A percentile compares a stretch with the other conserved stretches of the same genome.
phyloP scores from a whole-genome alignment of 2,797 vertebrate genomes.

The Clarias platycephalus region DNA sequence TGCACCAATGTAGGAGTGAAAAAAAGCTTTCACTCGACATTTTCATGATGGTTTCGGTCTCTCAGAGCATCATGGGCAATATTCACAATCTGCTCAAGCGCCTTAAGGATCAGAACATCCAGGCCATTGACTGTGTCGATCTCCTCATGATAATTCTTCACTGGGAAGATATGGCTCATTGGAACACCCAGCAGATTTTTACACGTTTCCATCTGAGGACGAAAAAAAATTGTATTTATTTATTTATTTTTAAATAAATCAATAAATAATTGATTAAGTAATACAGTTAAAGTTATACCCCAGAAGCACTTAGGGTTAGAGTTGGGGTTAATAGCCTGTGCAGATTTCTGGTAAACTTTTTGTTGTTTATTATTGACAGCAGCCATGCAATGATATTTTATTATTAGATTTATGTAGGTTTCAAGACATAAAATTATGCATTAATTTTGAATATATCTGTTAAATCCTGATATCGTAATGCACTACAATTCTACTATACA shows the following conservation, averaged over 20 bases:
- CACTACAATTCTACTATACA: not conserved
- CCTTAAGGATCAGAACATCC: slow-evolving; percentile 39
- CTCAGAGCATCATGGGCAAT: slow-evolving; percentile 4
- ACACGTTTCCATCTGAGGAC: slow-evolving; percentile 36
- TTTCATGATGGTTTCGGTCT: not conserved
- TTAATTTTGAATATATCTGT: too few relatives aligned
- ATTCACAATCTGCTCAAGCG: slow-evolving; percentile 32
- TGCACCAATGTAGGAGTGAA: too few relatives aligned
- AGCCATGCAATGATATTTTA: not conserved
- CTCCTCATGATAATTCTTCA: slow-evolving; percentile 50
- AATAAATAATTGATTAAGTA: not conserved
- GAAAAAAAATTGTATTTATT: too few relatives aligned
- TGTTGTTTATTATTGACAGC: not conserved
- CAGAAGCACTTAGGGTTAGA: too few relatives aligned
- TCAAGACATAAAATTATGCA: too few relatives aligned
- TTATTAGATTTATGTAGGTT: not conserved
- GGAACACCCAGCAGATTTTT: slow-evolving; percentile 18
- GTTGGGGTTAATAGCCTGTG: not conserved
- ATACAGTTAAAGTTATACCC: not conserved
- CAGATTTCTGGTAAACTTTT: not conserved
- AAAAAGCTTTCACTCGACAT: not conserved
- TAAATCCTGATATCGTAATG: not conserved
- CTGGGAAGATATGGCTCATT: slow-evolving; percentile 38
- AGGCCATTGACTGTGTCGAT: slow-evolving; percentile 17
- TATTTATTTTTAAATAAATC: too few relatives aligned